Conservation (phyloP, 2,797 vertebrate species). For the Chiloscyllium punctatum region DNA sequence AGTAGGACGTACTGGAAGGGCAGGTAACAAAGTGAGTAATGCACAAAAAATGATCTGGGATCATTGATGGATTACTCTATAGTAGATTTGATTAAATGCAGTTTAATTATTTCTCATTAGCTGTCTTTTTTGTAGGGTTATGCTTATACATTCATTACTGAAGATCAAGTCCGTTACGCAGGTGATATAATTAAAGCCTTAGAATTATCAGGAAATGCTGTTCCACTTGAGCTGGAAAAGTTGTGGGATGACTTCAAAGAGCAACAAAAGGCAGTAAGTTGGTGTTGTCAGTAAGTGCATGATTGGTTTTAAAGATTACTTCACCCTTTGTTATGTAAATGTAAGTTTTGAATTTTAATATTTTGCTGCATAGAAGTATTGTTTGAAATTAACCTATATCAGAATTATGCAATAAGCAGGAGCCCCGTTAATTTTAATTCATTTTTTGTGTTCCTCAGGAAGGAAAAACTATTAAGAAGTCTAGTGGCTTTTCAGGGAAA, state of each 20-base stretch:
- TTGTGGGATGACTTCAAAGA: constrained; percentile 94
- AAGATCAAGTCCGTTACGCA: constrained; percentile 87
- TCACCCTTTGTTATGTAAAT: constrained; percentile 13
- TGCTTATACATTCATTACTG: constrained; percentile 95
- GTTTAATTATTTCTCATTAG: not conserved
- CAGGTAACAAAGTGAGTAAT: constrained; percentile 83
- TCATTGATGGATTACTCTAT: not conserved
- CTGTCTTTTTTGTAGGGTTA: constrained; percentile 65
- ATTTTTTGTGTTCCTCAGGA: constrained; percentile 64
- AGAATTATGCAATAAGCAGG: not conserved
- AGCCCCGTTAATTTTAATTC: not conserved
- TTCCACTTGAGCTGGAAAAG: constrained; percentile 84
- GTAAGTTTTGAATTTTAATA: constrained; percentile 5
- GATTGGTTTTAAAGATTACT: not conserved
- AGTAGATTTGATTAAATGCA: not conserved
- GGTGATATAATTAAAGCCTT: constrained; percentile 96
- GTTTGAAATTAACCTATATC: not conserved
- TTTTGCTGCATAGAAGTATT: not conserved
- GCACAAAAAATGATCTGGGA: not conserved
- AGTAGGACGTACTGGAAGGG: constrained; percentile 87
- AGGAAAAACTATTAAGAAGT: constrained; percentile 91
- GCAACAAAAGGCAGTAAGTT: constrained; percentile 88
- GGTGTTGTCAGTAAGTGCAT: constrained; percentile 36
- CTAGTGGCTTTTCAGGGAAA: constrained; percentile 96
- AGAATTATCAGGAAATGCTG: constrained; percentile 78